These are phyloP conservation scores for Cossypha niveicapilla DNA, from an alignment of 2,797 vertebrate genomes.

Conservation along the genomic window DNA sequence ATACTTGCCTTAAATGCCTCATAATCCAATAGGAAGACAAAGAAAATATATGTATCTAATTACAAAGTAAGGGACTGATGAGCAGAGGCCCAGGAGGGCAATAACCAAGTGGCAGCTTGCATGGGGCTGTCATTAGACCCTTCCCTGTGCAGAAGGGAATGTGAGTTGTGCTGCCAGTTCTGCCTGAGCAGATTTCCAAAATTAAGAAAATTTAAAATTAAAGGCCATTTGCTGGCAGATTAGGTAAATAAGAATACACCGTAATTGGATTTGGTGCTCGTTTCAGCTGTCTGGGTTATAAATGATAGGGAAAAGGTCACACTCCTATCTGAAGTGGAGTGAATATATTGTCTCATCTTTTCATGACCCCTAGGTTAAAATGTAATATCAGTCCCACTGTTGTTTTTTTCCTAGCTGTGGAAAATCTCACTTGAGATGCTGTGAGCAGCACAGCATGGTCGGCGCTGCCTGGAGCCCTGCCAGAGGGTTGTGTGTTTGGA, in stretches of 20 bases:
- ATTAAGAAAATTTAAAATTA: neutral
- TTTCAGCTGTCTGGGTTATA: neutral
- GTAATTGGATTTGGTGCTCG: neutral
- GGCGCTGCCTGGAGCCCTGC: neutral
- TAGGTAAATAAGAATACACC: neutral
- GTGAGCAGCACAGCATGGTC: fast-evolving
- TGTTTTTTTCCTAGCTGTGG: neutral
- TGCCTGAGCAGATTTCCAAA: constrained; percentile 4
- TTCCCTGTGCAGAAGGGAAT: neutral
- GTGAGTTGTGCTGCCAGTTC: neutral
- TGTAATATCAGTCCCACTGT: neutral
- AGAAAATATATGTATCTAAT: neutral
- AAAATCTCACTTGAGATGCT: neutral
- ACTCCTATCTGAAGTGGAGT: neutral
- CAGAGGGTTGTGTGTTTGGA: neutral
- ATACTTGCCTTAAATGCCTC: constrained; percentile 10
- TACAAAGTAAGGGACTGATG: neutral
- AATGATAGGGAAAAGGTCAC: neutral
- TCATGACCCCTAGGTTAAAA: neutral
- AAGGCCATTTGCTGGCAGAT: constrained; percentile 13
- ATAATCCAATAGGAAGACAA: neutral
- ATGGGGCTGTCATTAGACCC: neutral
- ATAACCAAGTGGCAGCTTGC: neutral
- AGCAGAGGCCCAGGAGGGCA: neutral
- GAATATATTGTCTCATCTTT: neutral